phyloP scores from a whole-genome alignment of 2,113 vertebrate genomes.

The Campylomormyrus numenius region DNA sequence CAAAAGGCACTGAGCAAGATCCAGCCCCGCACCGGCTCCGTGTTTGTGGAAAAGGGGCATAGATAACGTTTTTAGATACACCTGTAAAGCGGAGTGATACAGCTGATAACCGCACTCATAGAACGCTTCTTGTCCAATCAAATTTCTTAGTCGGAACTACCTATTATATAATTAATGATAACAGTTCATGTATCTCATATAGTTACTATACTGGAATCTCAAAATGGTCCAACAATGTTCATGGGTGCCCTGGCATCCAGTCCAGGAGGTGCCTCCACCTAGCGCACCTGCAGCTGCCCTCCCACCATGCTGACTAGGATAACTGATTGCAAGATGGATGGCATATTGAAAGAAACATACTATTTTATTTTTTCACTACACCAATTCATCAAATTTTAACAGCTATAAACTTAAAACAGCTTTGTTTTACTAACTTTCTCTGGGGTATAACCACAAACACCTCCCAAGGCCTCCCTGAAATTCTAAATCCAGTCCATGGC shows the following conservation, averaged over 20 bases:
- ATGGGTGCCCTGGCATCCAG: background rate
- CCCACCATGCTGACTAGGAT: background rate
- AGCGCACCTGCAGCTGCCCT: background rate
- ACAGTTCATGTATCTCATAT: too few relatives aligned
- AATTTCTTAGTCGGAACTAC: too few relatives aligned
- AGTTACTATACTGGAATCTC: background rate
- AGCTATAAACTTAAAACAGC: background rate
- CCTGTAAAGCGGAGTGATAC: too few relatives aligned
- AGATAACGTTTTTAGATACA: too few relatives aligned
- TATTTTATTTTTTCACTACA: background rate
- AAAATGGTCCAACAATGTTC: background rate
- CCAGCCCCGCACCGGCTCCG: too few relatives aligned
- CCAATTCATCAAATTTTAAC: background rate
- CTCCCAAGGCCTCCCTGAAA: background rate
- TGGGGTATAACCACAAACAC: background rate
- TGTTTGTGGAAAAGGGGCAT: too few relatives aligned
- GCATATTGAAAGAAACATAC: background rate
- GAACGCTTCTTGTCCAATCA: too few relatives aligned
- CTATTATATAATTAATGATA: too few relatives aligned
- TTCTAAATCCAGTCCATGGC: background rate
- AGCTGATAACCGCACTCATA: too few relatives aligned
- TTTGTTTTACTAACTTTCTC: background rate
- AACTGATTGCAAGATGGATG: background rate
- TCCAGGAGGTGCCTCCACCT: background rate
- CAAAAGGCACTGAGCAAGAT: too few relatives aligned